Evolutionary conservation across 2,888 invertebrate species (phyloP).

Genomic region (Stratiomys singularior): DNA sequence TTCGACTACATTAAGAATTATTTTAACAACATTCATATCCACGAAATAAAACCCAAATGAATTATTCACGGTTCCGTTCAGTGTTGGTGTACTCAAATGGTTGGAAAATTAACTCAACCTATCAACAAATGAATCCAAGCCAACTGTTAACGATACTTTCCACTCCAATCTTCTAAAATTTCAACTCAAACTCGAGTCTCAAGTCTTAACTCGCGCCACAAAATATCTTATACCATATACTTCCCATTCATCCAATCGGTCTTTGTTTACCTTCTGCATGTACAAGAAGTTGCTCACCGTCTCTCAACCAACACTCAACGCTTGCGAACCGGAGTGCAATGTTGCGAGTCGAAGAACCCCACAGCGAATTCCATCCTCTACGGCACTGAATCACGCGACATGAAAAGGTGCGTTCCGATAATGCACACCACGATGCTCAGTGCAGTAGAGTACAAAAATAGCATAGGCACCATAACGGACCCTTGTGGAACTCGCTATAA

Average conservation of each 20-base stretch:
- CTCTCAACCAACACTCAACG: slow-evolving; percentile 10
- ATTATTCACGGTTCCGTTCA: no score
- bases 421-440: slow-evolving; percentile 14
- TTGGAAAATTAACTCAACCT: neutral
- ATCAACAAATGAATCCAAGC: neutral
- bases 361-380: neutral
- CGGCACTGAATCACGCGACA: neutral
- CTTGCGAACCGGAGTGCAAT: neutral
- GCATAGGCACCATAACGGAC: slow-evolving; percentile 29
- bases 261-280: slow-evolving; percentile 26
- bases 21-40: no score
- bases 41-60: no score
- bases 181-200: slow-evolving; percentile 10
- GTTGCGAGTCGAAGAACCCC: neutral
- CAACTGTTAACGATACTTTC: neutral
- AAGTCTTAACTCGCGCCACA: neutral
- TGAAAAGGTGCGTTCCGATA: slow-evolving; percentile 30
- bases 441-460: slow-evolving; percentile 38
- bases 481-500: slow-evolving; percentile 29
- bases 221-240: neutral
- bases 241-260: slow-evolving; percentile 11
- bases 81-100: no score
- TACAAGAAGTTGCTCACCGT: neutral
- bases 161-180: neutral
- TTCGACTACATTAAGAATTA: no score